Percentiles rank a stretch among this genome's conserved stretches.
Evolutionary conservation across 2,888 invertebrate genomes (phyloP).

Genomic region (Diadegma fenestrale): DNA sequence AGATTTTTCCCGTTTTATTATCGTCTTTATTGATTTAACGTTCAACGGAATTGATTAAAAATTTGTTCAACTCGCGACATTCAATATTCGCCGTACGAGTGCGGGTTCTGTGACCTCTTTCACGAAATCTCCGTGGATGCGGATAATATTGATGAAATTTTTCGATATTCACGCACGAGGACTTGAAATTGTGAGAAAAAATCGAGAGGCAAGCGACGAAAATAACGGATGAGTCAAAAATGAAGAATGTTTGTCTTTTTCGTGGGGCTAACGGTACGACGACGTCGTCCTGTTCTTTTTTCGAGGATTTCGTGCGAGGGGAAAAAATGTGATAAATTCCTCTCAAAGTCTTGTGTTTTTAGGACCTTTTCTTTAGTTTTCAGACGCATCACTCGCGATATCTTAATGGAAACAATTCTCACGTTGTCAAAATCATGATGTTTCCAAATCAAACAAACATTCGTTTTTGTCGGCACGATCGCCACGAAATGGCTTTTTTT

Average conservation of each 20-base stretch:
- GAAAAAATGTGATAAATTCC: constrained; percentile 40
- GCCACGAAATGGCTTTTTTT: background rate
- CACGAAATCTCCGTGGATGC: too few relatives aligned
- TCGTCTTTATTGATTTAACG: background rate
- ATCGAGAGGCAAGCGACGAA: constrained; percentile 11
- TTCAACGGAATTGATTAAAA: too few relatives aligned
- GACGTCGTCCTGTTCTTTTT: background rate
- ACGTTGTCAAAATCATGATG: background rate
- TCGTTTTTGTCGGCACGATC: background rate
- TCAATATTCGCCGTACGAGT: constrained; percentile 1
- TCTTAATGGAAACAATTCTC: constrained; percentile 20
- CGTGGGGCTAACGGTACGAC: constrained; percentile 30
- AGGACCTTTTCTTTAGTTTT: background rate
- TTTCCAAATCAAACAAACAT: constrained; percentile 12
- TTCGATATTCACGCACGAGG: constrained; percentile 6
- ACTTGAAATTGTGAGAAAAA: constrained; percentile 10
- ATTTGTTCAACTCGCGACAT: background rate
- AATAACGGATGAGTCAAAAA: constrained; percentile 26
- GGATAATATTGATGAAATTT: too few relatives aligned
- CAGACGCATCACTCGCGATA: background rate
- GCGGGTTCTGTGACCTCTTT: constrained; percentile 65
- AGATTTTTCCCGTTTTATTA: background rate
- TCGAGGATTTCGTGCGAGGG: background rate
- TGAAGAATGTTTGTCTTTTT: constrained; percentile 19
- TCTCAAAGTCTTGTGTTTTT: background rate